Base-by-base conservation (phyloP, 2,797 vertebrate genomes). In the Phalanger gymnotis region DNA sequence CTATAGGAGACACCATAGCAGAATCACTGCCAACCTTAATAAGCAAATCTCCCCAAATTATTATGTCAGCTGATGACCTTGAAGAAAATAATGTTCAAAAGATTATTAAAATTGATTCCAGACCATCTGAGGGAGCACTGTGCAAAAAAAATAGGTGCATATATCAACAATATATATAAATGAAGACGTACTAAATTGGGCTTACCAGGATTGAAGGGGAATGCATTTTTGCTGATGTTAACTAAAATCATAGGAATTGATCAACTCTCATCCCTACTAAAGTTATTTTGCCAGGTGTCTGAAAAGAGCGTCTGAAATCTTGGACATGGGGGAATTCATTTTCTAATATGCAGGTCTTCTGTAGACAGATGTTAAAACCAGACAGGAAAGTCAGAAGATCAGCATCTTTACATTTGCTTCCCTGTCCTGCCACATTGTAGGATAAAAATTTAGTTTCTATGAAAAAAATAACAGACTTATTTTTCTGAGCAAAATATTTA, bases 61-160 rank as follows among this genome's bases (percentile, higher is more conserved):
- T 87, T 87, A 87, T 28, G 73, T 87, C 73, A 87, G 40, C 73
- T 87, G 73, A 87, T 87, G 73, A 87, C 47, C 73, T 87, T 27
- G 40, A 7, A 47, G 40, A 87, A 87, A 51, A 27, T 10, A 87
- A 51, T 12, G 40, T 87, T 51, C 25, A 87, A 51, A 87, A 87
- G 73, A 51, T 87, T 87, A 87, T 27, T n/a, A 87, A 87, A 87
- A 87, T 87, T 87, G 73, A 87, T 87, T 87, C 73, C 73, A 87
- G 40, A 87, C 40, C 73, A 47, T 87, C 73, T 87, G 40, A 87
- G 73, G 40, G 40, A 87, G 47, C 73, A 51, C 40, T 27, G 73
- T 87, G 73, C 40, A 87, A 87, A 47, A 51, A n/a, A 27, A 51
- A 10, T 51, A 87, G 73, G 73, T 87, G 3, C 25, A 87, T 47